These are phyloP conservation scores for Holacanthus passer DNA, from an alignment of 2,113 vertebrate species.

Conservation along the genomic window DNA sequence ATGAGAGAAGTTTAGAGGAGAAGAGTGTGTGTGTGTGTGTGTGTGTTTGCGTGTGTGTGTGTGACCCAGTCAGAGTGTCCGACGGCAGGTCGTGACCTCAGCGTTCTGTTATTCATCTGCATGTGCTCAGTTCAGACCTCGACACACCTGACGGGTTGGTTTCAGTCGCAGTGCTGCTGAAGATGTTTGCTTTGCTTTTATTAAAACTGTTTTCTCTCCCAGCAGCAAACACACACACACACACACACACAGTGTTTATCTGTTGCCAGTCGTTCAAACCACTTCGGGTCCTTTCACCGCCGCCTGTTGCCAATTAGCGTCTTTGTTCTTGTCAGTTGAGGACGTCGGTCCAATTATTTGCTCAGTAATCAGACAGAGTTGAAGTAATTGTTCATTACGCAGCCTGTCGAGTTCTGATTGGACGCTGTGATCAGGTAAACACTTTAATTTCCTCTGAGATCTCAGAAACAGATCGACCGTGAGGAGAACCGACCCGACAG, in stretches of 20 bases:
- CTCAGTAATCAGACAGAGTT: conserved; percentile 14
- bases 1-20: conserved; percentile 34
- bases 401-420: neutral
- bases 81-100: neutral
- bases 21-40: neutral
- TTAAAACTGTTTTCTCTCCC: neutral
- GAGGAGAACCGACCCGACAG: neutral
- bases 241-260: neutral
- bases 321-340: neutral
- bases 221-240: neutral
- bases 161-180: neutral
- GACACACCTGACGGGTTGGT: conserved; percentile 4
- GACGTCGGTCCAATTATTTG: neutral
- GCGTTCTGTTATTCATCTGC: conserved; percentile 7
- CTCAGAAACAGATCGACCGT: neutral
- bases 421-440: neutral
- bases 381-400: conserved; percentile 1
- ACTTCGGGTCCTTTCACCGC: neutral
- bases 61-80: conserved; percentile 17
- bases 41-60: neutral
- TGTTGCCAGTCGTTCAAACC: neutral
- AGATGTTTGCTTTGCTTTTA: neutral
- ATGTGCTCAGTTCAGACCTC: conserved; percentile 5
- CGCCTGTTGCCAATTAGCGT: neutral
- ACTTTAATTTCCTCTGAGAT: conserved; percentile 7